Evolutionary conservation across 1,140 invertebrate genomes (phyloP), one percentile per base, ranked within the genome.

Genomic region (Panulirus ornatus): DNA sequence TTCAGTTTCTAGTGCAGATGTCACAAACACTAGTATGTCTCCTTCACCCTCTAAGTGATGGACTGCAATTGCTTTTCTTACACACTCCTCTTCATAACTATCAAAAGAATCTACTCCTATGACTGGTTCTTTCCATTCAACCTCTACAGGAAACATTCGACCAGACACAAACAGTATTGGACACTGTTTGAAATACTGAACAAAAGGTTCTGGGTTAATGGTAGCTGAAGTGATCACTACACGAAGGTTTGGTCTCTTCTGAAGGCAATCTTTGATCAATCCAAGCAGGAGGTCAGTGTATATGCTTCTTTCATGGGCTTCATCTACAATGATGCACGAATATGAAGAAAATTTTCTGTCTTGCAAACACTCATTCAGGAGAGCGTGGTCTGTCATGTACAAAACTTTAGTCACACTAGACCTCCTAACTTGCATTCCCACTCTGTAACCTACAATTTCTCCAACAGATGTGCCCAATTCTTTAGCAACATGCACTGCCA

Each of bases 281-380:
- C 83, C 83, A 71, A 85, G 40, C 36, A 85, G 51, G 1, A 85
- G 83, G 40, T 85, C 83, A 34, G 83, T 85, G 70, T 85, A 71
- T 3, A 85, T 85, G 70, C 83, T 85, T 11, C 83, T 38, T 44
- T 85, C 83, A 51, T 85, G 83, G 1, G 83, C 83, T 40, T 85
- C 83, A 66, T 85, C 83, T 30, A 85, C 75, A 36, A 85, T 85
- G 30, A 85, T 54, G 83, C 83, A 85, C 0, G 83, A 85, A 73
- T 70, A 85, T n/a, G 40, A 38, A 22, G 70, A 30, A 22, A 85
- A 70, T 5, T 42, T 73, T 16, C 11, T 40, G 51, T 85, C 83
- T 73, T 85, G 63, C 27, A 85, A 47, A 54, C 83, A 85, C 70
- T 85, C 83, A 34, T 85, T 85, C 34, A 85, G 44, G 2, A 85